Percentiles rank a stretch among this genome's conserved stretches.
phyloP scores from a whole-genome alignment of 2,113 vertebrate genomes.

The Pituophis catenifer region DNA sequence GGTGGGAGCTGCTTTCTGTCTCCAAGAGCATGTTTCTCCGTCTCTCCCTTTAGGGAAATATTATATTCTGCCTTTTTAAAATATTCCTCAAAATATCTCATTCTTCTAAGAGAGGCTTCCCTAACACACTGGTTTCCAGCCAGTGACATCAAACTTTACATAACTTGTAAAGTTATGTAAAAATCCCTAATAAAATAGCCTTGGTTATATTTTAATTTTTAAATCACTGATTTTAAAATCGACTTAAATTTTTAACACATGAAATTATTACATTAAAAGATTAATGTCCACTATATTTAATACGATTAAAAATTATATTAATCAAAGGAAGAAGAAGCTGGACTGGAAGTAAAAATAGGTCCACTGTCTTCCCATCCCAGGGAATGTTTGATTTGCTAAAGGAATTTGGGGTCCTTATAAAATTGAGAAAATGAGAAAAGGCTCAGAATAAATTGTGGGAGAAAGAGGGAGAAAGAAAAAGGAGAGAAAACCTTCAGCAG shows the following conservation, averaged over 20 bases:
- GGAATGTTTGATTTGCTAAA: not conserved
- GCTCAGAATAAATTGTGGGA: not conserved
- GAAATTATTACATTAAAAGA: not conserved
- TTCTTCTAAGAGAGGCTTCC: too few relatives aligned
- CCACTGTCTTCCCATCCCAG: not conserved
- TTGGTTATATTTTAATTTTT: too few relatives aligned
- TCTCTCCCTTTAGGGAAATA: too few relatives aligned
- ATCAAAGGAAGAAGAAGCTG: not conserved
- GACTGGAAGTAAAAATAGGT: not conserved
- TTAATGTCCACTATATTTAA: not conserved
- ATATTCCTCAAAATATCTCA: too few relatives aligned
- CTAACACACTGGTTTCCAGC: too few relatives aligned
- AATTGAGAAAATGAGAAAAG: not conserved
- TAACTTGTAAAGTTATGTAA: not conserved
- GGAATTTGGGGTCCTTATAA: not conserved
- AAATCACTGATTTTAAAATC: not conserved
- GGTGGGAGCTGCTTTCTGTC: too few relatives aligned
- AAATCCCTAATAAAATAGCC: not conserved
- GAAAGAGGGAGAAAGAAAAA: not conserved
- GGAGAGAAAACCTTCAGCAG: not conserved
- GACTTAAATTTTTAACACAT: not conserved
- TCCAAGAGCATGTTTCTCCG: too few relatives aligned
- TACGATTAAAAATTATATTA: not conserved
- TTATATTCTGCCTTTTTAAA: too few relatives aligned
- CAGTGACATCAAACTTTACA: too few relatives aligned